Conservation (phyloP, 2,113 vertebrate species). For the Megaleporinus macrocephalus region DNA sequence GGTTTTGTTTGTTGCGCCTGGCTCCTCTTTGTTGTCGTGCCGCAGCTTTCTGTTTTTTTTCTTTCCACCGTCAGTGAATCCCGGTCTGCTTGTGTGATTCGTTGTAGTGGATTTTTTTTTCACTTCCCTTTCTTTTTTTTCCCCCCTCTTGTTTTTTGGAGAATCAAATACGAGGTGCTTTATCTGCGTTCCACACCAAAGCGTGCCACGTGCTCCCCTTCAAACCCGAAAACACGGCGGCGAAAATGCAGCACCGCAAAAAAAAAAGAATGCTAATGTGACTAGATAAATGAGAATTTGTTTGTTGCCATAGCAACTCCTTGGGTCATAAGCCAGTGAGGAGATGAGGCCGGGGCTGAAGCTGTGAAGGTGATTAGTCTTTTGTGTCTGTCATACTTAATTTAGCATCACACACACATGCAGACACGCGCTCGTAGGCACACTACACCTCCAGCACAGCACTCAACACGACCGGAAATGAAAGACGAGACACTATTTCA, state of each 20-base stretch:
- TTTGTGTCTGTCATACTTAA: slow-evolving; percentile 91
- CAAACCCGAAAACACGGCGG: slow-evolving; percentile 7
- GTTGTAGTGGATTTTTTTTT: not conserved
- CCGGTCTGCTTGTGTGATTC: slow-evolving; percentile 23
- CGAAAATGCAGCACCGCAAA: slow-evolving; percentile 45
- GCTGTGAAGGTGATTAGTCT: slow-evolving; percentile 88
- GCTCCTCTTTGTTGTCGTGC: slow-evolving; percentile 39
- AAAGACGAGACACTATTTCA: slow-evolving; percentile 58
- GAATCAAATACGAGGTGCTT: not conserved
- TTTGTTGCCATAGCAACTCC: slow-evolving; percentile 88
- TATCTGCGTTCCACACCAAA: slow-evolving; percentile 34
- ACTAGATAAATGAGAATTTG: slow-evolving; percentile 89
- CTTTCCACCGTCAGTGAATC: not conserved
- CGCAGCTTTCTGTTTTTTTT: slow-evolving; percentile 5
- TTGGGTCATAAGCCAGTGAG: slow-evolving; percentile 85
- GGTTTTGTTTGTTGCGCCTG: slow-evolving; percentile 47
- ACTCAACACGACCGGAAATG: slow-evolving; percentile 46
- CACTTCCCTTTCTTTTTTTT: not conserved
- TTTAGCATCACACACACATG: slow-evolving; percentile 75
- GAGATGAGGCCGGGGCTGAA: slow-evolving; percentile 85
- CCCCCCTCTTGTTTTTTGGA: not conserved
- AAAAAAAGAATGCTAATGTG: slow-evolving; percentile 70
- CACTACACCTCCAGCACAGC: slow-evolving; percentile 39
- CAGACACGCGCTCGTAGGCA: slow-evolving; percentile 16
- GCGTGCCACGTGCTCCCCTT: slow-evolving; percentile 16